These are phyloP conservation scores for Mastomys coucha DNA, from an alignment of 2,113 vertebrate genomes.

Conservation along the genomic window DNA sequence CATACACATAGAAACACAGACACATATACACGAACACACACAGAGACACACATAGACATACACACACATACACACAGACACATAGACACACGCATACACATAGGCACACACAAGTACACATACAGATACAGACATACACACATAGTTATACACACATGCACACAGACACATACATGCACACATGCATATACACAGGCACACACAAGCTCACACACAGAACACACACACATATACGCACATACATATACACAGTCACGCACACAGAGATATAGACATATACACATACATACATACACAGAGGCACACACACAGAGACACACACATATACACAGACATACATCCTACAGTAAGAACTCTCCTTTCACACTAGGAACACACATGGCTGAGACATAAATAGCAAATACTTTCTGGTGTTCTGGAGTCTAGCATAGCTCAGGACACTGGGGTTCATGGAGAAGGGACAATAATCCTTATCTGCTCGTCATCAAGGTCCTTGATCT, in stretches of 20 bases:
- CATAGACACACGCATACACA: no score
- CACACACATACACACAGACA: no score
- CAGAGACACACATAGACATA: no score
- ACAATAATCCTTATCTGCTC: neutral
- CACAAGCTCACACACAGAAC: neutral
- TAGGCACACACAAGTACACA: no score
- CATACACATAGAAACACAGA: no score
- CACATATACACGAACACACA: no score
- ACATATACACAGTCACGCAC: neutral
- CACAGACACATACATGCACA: neutral
- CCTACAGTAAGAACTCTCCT: neutral
- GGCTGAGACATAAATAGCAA: accelerated
- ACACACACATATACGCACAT: neutral
- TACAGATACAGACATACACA: no score
- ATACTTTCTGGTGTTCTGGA: accelerated
- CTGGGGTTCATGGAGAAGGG: neutral
- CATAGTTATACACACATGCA: neutral
- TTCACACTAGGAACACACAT: neutral
- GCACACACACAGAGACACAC: no score
- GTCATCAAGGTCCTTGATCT: neutral
- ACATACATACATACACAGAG: no score
- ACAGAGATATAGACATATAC: no score
- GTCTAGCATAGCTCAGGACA: neutral
- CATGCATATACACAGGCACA: neutral
- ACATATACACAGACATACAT: neutral